Percentiles rank a stretch among this genome's conserved stretches.
Conservation (phyloP, 2,113 vertebrate genomes). For the Poeciliopsis prolifica region DNA sequence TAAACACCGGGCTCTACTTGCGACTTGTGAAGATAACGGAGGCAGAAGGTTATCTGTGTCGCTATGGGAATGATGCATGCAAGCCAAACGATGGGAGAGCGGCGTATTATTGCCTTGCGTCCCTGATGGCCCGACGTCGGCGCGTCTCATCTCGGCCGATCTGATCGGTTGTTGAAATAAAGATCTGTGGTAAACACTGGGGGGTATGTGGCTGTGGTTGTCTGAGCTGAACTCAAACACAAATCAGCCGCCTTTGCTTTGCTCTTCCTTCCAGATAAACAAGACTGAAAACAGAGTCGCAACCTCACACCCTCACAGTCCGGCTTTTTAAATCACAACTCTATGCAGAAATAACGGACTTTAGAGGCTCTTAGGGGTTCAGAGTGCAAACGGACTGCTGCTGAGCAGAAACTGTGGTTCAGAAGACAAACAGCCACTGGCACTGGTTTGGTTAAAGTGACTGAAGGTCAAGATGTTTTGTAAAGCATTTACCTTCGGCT, state of each 20-base stretch:
- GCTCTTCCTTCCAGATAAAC: neutral
- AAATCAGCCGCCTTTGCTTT: neutral
- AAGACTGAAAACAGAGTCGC: constrained; percentile 10
- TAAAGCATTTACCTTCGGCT: neutral
- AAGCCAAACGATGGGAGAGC: constrained; percentile 33
- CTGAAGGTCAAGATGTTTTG: neutral
- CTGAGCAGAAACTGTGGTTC: neutral
- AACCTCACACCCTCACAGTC: neutral
- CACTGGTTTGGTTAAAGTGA: neutral
- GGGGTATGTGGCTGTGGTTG: neutral
- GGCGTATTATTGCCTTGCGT: neutral
- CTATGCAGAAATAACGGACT: neutral
- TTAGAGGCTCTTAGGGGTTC: neutral
- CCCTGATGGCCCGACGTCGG: constrained; percentile 13
- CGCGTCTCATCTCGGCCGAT: constrained; percentile 45
- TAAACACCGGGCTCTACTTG: constrained; percentile 52
- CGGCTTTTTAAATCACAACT: neutral
- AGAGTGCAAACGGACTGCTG: neutral
- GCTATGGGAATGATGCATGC: constrained; percentile 52
- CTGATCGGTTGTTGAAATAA: constrained; percentile 38
- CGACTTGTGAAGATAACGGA: constrained; percentile 44
- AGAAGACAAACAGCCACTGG: neutral
- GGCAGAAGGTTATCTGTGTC: constrained; percentile 58
- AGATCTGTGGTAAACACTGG: constrained; percentile 44
- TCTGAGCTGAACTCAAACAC: constrained; percentile 21